Conservation (phyloP, 1,140 invertebrate genomes). For the Procambarus virginalis region DNA sequence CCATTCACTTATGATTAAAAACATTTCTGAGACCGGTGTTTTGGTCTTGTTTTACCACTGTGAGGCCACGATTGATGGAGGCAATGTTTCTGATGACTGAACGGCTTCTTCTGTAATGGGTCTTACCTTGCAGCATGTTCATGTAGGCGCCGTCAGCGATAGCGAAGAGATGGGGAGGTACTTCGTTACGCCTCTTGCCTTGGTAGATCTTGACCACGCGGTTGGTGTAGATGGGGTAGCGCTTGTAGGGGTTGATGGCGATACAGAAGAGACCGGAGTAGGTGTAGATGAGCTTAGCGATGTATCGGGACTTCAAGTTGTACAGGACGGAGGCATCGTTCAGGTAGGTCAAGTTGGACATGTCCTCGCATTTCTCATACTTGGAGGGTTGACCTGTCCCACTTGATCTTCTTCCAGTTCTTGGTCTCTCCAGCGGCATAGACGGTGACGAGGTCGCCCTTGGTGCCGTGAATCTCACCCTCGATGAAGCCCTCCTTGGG, state of each 20-base stretch:
- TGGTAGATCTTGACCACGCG: slow-evolving; percentile 62
- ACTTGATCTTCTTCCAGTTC: slow-evolving; percentile 24
- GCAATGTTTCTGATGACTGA: not conserved
- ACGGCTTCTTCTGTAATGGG: not conserved
- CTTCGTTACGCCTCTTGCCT: slow-evolving; percentile 77
- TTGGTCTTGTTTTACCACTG: not conserved
- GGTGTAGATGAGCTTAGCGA: not conserved
- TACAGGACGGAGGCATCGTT: not conserved
- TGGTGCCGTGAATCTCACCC: slow-evolving; percentile 25
- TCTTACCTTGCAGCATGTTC: too few relatives aligned
- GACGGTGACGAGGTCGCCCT: slow-evolving; percentile 13
- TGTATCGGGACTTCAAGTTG: not conserved
- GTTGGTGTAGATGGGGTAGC: slow-evolving; percentile 63
- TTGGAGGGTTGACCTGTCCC: slow-evolving; percentile 16
- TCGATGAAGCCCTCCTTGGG: slow-evolving; percentile 22
- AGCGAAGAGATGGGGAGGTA: slow-evolving; percentile 73
- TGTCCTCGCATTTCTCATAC: not conserved
- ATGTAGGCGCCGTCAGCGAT: too few relatives aligned
- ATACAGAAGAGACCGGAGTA: slow-evolving; percentile 14
- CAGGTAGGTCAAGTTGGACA: slow-evolving; percentile 4
- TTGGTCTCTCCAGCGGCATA: slow-evolving; percentile 23
- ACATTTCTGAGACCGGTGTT: not conserved
- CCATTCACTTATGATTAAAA: not conserved
- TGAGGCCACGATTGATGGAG: not conserved
- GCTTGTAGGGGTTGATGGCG: slow-evolving; percentile 13